Evolutionary conservation across 2,888 invertebrate genomes (phyloP), one percentile per base, ranked within the genome.

Genomic region (Plagiodera versicolora): DNA sequence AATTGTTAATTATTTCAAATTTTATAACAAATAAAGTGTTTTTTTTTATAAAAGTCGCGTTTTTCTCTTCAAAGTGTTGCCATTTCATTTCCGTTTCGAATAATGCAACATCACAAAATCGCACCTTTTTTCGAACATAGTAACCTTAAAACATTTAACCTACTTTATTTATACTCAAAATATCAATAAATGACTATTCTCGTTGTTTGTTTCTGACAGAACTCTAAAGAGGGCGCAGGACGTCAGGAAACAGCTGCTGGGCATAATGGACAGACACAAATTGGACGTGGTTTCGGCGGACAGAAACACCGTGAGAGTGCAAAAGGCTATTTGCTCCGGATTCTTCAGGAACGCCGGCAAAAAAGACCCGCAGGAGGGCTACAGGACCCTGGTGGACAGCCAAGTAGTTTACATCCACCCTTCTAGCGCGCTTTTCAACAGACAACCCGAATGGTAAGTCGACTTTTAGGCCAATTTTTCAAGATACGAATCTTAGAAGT

Each of bases 321-420:
- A 99, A 81, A 99, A 99, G 81, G 95, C 98, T 0, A 94, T 99
- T 55, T 98, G 98, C 79, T 94, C 96, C 0, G 99, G 98, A 1
- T 99, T 98, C 84, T 99, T 99, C 83, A 85, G 98, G 57, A 98
- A 99, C 81, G 98, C 98, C 0, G 97, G 98, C 0, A 99, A 99
- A 81, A 98, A 98, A 77, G 98, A 99, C 83, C 98, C 98, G 0
- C 98, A 98, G 78, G 98, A 99, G 81, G 93, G 93, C 0, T 99
- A 99, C 81, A 85, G 98, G 56, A 99, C 99, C 0, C 83, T 99
- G 6, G 98, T 98, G 0, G 99, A 99, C 80, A 94, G 95, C 67
- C 98, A 97, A 81, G 94, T 96, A 10, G 98, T 99, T 11, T 99
- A 99, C 80, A 98, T 99, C 75, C 99, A 99, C 83, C 99, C 99